Evolutionary conservation across 2,113 vertebrate species (phyloP).

Genomic region (Brienomyrus longianalis): DNA sequence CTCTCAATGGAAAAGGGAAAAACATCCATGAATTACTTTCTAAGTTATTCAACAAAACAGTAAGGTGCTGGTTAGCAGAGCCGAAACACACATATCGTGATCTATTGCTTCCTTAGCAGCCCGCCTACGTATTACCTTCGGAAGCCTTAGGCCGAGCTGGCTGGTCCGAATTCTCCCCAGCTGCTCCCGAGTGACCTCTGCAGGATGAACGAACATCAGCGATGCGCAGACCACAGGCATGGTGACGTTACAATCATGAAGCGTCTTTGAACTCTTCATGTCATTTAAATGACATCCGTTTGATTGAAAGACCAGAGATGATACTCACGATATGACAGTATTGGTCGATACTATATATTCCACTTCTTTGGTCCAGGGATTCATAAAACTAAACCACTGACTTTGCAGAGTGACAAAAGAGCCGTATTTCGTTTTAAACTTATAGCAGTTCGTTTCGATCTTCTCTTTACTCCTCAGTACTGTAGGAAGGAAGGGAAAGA

Average conservation of each 20-base stretch:
- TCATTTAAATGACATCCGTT: not conserved
- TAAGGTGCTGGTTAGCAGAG: not conserved
- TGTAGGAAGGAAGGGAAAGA: slow-evolving; percentile 39
- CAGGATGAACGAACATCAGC: not conserved
- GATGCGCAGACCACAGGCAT: not conserved
- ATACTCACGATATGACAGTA: slow-evolving; percentile 82
- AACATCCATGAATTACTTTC: not conserved
- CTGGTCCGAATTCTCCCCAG: slow-evolving; percentile 53
- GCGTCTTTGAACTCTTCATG: not conserved
- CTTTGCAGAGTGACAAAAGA: slow-evolving; percentile 80
- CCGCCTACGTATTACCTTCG: slow-evolving; percentile 56
- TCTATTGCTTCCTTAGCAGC: not conserved
- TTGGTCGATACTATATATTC: slow-evolving; percentile 89
- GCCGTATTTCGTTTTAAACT: slow-evolving; percentile 81
- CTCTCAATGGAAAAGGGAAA: not conserved
- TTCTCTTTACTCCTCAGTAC: slow-evolving; percentile 83
- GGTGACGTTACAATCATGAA: not conserved
- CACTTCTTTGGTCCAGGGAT: slow-evolving; percentile 91
- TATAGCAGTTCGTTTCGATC: slow-evolving; percentile 81
- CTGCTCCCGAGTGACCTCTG: slow-evolving; percentile 48
- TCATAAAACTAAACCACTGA: slow-evolving; percentile 91
- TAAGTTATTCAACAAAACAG: not conserved
- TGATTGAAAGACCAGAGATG: not conserved
- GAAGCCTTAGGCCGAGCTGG: slow-evolving; percentile 61
- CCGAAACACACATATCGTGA: not conserved